Base-by-base conservation (phyloP, 2,888 invertebrate species). In the Caenorhabditis drosophilae region DNA sequence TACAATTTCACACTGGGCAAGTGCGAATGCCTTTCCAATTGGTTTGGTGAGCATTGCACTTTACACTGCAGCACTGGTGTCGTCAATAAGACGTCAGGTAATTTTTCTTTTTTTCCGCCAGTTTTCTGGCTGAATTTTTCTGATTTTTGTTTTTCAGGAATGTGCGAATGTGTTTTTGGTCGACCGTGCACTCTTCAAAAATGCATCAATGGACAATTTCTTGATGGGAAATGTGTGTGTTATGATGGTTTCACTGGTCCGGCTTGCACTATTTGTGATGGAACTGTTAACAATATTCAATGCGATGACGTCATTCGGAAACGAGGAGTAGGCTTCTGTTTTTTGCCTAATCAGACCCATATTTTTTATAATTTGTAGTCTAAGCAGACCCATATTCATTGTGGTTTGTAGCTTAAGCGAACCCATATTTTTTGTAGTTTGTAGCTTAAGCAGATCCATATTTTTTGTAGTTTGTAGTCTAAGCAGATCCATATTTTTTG, bases 161-260 rank as follows among this genome's bases (percentile, higher is more conserved):
- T 55, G 4, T 64, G 64, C 34, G 64, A 64, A 16, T 64, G 64
- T 34, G 50, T 51, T 12, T 62, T 59, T 36, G 66, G 66, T 12
- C 59, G 49, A 9, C 48, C 55, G 1, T 70, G 70, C 38, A 62
- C 52, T 15, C 42, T 57, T 11, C 35, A 54, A 40, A 58, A 59
- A 16, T 74, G 74, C 42, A 46, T 70, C 22, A 57, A 74, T 42
- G 74, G 74, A 25, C 55, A 63, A 23, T 63, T 71, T 31, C 34
- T 48, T 44, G 60, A 67, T 35, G 67, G 63, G 35, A 47, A 60
- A 35, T 70, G 70, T 31, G 47, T 47, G 0, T 70, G 70, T 36
- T 54, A 46, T 23, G 59, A 56, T 9, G 70, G 70, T n/a, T 71
- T 61, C 49, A 42, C 59, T 11, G 70, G 70, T 16, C 61, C 64